Base-by-base conservation (phyloP, 2,888 invertebrate species). In the Pandemis heparana region DNA sequence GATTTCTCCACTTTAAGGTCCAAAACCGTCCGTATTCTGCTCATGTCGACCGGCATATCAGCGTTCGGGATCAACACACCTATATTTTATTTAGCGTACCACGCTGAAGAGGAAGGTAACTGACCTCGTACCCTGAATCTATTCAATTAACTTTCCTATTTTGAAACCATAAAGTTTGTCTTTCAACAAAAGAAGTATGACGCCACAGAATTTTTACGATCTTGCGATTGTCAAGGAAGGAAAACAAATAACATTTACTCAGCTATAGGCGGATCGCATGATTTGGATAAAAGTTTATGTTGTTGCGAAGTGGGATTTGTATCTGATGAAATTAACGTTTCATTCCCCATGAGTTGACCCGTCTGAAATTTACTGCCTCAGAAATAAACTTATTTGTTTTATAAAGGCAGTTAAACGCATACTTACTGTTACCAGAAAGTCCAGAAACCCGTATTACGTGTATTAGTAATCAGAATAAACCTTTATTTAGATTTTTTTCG, bases 1-100 rank as follows among this genome's bases (percentile, higher is more conserved):
- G 98, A 98, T 88, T 97, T 97, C 85, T 97, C 97, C 74, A 97
- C 98, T 8, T 94, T 98, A 75, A 96, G 96, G 84, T 98, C 98
- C 84, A 97, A 97, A 88, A 97, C 98, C 43, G 96, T 98, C 53
- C 96, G 97, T 81, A 97, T 98, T 80, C 91, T 98, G 74, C 95
- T 98, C 74, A 95, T 97, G 82, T 97, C 97, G 6, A 97, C 97
- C 1, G 97, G 97, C 9, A 96, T 98, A 86, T 95, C 95, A 14
- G 97, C 97, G 7, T 97, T 98, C 85, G 98, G 98, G 18, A 96
- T 98, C 81, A 97, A 97, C 85, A 97, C 97, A 0, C 98, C 98
- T 0, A 96, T 98, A 81, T 97, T 98, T 87, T 97, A 97, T 87
- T 91, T 98, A 91, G 97, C 97, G 18, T 96, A 97, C 83, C 97